phyloP scores from a whole-genome alignment of 2,888 invertebrate genomes.

The Sphaerophoria rueppellii region DNA sequence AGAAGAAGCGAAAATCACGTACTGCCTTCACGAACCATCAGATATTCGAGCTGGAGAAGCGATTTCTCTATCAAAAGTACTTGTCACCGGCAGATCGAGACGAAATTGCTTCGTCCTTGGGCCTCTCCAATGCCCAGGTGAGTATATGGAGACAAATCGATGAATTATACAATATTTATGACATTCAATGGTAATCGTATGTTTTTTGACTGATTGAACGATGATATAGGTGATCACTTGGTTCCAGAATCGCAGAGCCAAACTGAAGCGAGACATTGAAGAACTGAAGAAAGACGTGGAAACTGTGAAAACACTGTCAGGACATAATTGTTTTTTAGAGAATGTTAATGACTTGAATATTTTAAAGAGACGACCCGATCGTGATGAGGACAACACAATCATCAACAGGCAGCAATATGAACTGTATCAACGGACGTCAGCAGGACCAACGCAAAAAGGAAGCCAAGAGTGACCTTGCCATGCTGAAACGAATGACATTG shows the following conservation, averaged over 20 bases:
- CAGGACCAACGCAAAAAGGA: slow-evolving; percentile 74
- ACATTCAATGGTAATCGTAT: no score
- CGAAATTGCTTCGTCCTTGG: slow-evolving; percentile 96
- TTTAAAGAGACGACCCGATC: slow-evolving; percentile 92
- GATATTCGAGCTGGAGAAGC: slow-evolving; percentile 98
- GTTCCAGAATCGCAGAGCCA: slow-evolving; percentile 97
- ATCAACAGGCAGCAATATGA: background rate
- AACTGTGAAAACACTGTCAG: slow-evolving; percentile 93
- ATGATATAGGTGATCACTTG: slow-evolving; percentile 92
- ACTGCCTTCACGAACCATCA: slow-evolving; percentile 99
- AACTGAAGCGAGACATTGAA: slow-evolving; percentile 98
- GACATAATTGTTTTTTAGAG: slow-evolving; percentile 94
- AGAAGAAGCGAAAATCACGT: slow-evolving; percentile 97
- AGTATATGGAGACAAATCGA: slow-evolving; percentile 67
- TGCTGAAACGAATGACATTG: slow-evolving; percentile 81
- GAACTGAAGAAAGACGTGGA: slow-evolving; percentile 98
- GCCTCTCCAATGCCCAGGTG: slow-evolving; percentile 97
- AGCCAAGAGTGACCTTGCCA: slow-evolving; percentile 80
- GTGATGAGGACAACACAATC: slow-evolving; percentile 74
- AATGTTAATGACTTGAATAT: slow-evolving; percentile 96
- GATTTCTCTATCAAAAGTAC: slow-evolving; percentile 99
- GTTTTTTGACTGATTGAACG: background rate
- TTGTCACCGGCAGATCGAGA: slow-evolving; percentile 98
- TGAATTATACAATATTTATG: background rate
- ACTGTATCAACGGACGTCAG: slow-evolving; percentile 58